Evolutionary conservation across 92 coral and sea anemone species (phyloP).

Genomic region (Actinostola sp.): DNA sequence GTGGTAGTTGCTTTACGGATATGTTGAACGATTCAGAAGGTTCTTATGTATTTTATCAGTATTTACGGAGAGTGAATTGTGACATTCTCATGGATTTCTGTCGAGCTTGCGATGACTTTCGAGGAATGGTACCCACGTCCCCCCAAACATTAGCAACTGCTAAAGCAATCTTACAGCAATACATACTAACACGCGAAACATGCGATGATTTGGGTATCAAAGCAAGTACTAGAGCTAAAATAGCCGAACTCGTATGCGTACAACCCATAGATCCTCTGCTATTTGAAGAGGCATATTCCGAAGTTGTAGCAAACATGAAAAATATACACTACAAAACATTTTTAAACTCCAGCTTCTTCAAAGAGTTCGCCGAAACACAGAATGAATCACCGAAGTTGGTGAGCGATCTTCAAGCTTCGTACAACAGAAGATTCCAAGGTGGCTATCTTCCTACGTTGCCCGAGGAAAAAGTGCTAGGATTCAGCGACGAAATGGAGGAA

Average conservation of each 20-base stretch:
- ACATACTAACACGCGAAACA: slow-evolving; percentile 58
- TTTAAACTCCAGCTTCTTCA: slow-evolving; percentile 70
- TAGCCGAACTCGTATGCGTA: slow-evolving; percentile 83
- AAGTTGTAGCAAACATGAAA: slow-evolving; percentile 76
- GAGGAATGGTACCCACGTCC: slow-evolving; percentile 85
- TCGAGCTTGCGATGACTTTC: slow-evolving; percentile 82
- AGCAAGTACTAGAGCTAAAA: slow-evolving; percentile 66
- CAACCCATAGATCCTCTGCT: slow-evolving; percentile 70
- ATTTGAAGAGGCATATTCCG: slow-evolving; percentile 84
- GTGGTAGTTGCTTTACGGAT: slow-evolving; percentile 69
- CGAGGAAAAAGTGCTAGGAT: slow-evolving; percentile 93
- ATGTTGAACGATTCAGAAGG: slow-evolving; percentile 80
- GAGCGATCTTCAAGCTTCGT: slow-evolving; percentile 49
- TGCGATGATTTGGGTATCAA: slow-evolving; percentile 69
- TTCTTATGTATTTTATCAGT: slow-evolving; percentile 72
- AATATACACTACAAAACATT: slow-evolving; percentile 76
- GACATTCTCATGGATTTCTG: slow-evolving; percentile 91
- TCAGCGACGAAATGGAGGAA: slow-evolving; percentile 82
- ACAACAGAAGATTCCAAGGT: slow-evolving; percentile 65
- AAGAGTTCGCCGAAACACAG: slow-evolving; percentile 62
- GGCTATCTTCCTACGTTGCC: slow-evolving; percentile 89
- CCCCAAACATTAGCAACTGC: slow-evolving; percentile 79
- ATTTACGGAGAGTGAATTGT: slow-evolving; percentile 69
- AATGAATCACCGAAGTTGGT: slow-evolving; percentile 61
- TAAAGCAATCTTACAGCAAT: slow-evolving; percentile 86